These are phyloP conservation scores for Cichladusa arquata DNA, from an alignment of 2,113 vertebrate species.

Conservation along the genomic window DNA sequence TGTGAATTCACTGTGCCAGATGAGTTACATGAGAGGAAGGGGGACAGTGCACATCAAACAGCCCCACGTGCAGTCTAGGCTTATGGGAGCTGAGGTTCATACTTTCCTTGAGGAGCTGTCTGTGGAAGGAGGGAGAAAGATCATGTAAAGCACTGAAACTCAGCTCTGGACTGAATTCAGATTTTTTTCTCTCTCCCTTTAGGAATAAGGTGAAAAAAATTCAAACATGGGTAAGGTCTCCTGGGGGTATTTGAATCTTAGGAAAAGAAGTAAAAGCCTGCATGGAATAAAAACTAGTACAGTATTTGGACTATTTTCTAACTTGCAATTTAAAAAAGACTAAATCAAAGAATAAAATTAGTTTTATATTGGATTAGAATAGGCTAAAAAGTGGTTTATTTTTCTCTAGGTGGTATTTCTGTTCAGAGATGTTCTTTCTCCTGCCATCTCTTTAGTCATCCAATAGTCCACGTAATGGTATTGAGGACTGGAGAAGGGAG, in stretches of 20 bases:
- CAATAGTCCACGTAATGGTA: background rate
- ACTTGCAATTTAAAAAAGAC: background rate
- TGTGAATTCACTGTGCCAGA: background rate
- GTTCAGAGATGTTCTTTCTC: background rate
- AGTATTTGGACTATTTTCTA: background rate
- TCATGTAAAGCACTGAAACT: background rate
- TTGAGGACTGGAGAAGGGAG: background rate
- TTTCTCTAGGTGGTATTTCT: background rate
- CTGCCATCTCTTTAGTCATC: background rate
- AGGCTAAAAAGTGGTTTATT: background rate
- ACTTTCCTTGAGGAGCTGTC: background rate
- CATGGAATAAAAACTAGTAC: background rate
- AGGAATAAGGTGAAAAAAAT: background rate
- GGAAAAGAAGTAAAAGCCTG: background rate
- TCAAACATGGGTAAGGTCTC: background rate
- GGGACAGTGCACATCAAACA: background rate
- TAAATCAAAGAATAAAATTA: background rate
- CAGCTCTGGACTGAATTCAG: background rate
- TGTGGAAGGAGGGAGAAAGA: background rate
- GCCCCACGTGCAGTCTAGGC: accelerated
- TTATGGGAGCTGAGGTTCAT: background rate
- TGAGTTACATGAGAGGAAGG: background rate
- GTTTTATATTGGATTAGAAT: background rate
- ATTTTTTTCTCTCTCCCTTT: background rate
- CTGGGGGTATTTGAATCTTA: background rate